Base-by-base conservation (phyloP, 1,140 invertebrate species). In the Drosophila ironensis region DNA sequence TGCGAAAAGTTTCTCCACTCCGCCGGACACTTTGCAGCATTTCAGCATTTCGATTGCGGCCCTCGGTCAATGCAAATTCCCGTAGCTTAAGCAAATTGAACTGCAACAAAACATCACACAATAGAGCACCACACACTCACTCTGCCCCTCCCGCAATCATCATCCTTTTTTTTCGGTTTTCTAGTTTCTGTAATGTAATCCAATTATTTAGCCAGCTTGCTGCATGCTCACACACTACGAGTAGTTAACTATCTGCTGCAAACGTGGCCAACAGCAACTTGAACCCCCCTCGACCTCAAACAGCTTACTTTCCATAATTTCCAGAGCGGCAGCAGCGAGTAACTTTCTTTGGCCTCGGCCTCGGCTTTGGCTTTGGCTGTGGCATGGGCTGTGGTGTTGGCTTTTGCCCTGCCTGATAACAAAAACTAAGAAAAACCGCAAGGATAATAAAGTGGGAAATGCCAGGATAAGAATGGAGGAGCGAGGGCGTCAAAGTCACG, bases 221-320 rank as follows among this genome's bases (percentile, higher is more conserved):
- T 54, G 64, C 64, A 68, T 68, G 64, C 33, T 46, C 14, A 38
- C n/a, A n/a, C n/a, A n/a, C n/a, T n/a, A 19, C 16, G 25, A 17
- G 44, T 46, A 46, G 16, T 14, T 7, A 46, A 28, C 44, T 46
- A 24, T 38, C 38, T 25, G 20, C 47, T 12, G n/a, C n/a, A n/a
- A n/a, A n/a, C n/a, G n/a, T n/a, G n/a, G n/a, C n/a, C n/a, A n/a
- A n/a, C n/a, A n/a, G n/a, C 19, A 20, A 54, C 56, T 24, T 44
- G 7, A 41, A 33, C 24, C 51, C 11, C 46, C 33, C 41, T 52
- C 60, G 47, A 70, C 56, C 66, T 59, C 42, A 63, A 61, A 63
- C 54, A 54, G 56, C 68, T 81, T 84, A 81, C 59, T 77, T 84
- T 57, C 56, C 72, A 81, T 81, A 81, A 81, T 81, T 84, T 81